Base-by-base conservation (phyloP, 2,888 invertebrate species). In the Sipha maydis region DNA sequence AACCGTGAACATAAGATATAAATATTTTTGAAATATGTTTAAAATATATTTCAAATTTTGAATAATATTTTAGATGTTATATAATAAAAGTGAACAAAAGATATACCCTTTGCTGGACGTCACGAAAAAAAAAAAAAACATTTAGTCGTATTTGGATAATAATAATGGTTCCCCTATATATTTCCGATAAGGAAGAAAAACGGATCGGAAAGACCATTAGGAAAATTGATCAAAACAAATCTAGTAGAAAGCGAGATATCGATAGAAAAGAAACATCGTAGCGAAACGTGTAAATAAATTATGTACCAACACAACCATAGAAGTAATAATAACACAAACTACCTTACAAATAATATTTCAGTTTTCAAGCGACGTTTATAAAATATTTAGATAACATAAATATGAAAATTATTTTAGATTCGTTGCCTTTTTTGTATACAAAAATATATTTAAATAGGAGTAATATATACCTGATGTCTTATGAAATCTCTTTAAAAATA, bases 221-320 rank as follows among this genome's bases (percentile, higher is more conserved):
- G 80, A 67, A 88, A 88, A 88, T 82, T 82, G 88, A 82, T 88
- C 88, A 48, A 67, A 88, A 88, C 82, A 88, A 88, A 88, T 88
- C 88, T 88, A 88, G 88, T 88, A 88, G 88, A 88, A 88, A 88
- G 88, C 73, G 41, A 88, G 82, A 88, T 82, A 82, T 56, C 67
- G 71, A 61, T 56, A 82, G 34, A 28, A 88, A 73, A 56, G 14
- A 61, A 80, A 80, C 5, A 31, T 25, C n/a, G 17, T 4, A 34
- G 69, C 11, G 34, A 78, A 85, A 78, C 61, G 48, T 54, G 61
- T 25, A 48, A 31, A 88, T 88, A 80, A 82, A 73, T 88, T 88
- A 88, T 88, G 34, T 78, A 34, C 34, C 31, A 19, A 69, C 41
- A 34, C 48, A 69, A 85, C 67, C 69, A 85, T n/a, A 69, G 1